A percentile compares a stretch with the other conserved stretches of the same genome.
Evolutionary conservation across 2,888 invertebrate species (phyloP).

Genomic region (Theristus sp.): DNA sequence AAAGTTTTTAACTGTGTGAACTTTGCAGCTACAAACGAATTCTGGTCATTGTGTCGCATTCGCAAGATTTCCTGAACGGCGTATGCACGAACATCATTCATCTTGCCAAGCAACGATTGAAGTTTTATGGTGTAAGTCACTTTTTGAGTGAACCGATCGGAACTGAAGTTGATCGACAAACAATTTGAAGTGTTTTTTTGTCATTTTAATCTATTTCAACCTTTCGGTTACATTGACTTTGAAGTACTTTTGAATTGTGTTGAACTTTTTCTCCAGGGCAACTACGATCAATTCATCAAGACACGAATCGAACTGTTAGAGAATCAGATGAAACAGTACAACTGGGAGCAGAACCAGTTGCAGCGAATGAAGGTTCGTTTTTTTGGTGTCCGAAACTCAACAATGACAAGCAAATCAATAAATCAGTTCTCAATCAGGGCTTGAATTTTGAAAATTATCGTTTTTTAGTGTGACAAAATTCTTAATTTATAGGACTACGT

Average conservation of each 20-base stretch:
- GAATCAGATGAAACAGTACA: slow-evolving; percentile 96
- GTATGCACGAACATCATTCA: slow-evolving; percentile 80
- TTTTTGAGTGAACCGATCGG: too few species aligned
- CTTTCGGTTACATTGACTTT: background rate
- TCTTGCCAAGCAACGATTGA: slow-evolving; percentile 72
- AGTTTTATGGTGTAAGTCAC: slow-evolving; percentile 81
- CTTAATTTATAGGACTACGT: slow-evolving; percentile 59
- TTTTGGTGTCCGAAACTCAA: too few species aligned
- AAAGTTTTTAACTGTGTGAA: too few species aligned
- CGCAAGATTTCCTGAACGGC: slow-evolving; percentile 93
- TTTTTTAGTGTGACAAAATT: background rate
- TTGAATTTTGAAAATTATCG: background rate
- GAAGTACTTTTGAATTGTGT: slow-evolving; percentile 3
- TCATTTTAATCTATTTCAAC: background rate
- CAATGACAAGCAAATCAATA: too few species aligned
- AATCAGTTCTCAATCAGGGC: too few species aligned
- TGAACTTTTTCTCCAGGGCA: too few species aligned
- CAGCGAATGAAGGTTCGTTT: slow-evolving; percentile 75
- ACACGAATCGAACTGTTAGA: slow-evolving; percentile 83
- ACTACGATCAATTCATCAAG: slow-evolving; percentile 86
- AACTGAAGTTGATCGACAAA: too few species aligned
- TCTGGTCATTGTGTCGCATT: slow-evolving; percentile 90
- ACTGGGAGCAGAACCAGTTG: slow-evolving; percentile 99
- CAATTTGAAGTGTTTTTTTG: background rate
- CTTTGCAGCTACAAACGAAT: slow-evolving; percentile 66